Evolutionary conservation across 1,140 invertebrate genomes (phyloP).

Genomic region (Diploscapter pachys): DNA sequence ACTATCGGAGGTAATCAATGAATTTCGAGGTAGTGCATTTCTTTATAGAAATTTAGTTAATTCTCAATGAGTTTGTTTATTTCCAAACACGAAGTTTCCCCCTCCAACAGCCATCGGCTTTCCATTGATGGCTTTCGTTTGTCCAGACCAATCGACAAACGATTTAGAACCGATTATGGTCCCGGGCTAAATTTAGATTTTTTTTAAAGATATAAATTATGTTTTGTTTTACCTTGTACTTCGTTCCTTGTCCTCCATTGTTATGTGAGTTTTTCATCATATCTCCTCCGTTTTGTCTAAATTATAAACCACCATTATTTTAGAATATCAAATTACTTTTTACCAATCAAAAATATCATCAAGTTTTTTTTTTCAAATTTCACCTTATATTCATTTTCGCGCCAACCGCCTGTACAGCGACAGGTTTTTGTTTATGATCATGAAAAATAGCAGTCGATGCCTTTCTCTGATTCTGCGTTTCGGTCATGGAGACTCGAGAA

Average conservation of each 20-base stretch:
- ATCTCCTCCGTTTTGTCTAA: too few species aligned
- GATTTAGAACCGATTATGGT: conserved; percentile 26
- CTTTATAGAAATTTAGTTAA: too few species aligned
- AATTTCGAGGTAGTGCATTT: too few species aligned
- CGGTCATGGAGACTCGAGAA: neutral
- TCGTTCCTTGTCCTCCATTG: neutral
- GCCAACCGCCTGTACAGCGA: neutral
- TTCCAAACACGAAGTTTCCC: conserved; percentile 37
- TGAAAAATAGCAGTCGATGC: neutral
- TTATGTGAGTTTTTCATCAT: neutral
- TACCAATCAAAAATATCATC: neutral
- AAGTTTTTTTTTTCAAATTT: too few species aligned
- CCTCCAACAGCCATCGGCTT: conserved; percentile 28
- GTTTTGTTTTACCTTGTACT: neutral
- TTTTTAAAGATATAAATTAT: neutral
- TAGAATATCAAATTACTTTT: neutral
- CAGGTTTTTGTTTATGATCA: neutral
- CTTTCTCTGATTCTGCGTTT: neutral
- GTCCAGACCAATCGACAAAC: conserved; percentile 32
- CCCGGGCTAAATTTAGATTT: conserved; percentile 17
- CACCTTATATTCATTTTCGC: too few species aligned
- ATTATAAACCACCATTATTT: neutral
- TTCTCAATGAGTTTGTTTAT: too few species aligned
- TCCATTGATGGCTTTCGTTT: conserved; percentile 25
- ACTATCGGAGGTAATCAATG: too few species aligned